These are phyloP conservation scores for Epinotia demarniana DNA, from an alignment of 2,888 invertebrate genomes.

Conservation along the genomic window DNA sequence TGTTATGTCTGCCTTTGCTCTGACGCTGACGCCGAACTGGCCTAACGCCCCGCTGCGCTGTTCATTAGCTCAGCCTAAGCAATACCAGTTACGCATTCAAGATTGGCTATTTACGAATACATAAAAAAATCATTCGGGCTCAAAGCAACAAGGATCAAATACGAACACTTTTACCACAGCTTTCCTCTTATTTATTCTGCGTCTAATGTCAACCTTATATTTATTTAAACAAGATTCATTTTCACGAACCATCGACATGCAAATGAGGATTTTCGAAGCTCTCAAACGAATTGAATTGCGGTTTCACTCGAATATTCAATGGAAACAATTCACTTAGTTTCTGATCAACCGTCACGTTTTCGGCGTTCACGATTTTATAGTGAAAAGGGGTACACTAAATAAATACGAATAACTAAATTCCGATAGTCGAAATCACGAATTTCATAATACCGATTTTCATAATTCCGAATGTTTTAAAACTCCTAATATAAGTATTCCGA, in stretches of 20 bases:
- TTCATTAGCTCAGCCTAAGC: too few relatives aligned
- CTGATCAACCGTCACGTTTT: conserved; percentile 9
- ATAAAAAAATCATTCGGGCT: conserved; percentile 12
- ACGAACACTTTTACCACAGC: background rate
- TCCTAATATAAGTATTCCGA: too few relatives aligned
- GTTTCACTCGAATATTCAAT: background rate
- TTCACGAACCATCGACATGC: background rate
- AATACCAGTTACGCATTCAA: background rate
- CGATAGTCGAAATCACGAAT: too few relatives aligned
- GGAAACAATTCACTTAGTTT: conserved; percentile 5
- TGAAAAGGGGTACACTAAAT: too few relatives aligned
- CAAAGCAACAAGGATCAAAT: background rate
- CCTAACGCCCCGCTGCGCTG: too few relatives aligned
- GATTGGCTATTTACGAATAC: background rate
- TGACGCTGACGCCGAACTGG: too few relatives aligned
- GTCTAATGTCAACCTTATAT: background rate
- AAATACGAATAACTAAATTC: too few relatives aligned
- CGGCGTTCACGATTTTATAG: background rate
- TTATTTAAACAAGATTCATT: background rate
- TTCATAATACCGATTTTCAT: too few relatives aligned
- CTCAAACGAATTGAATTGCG: background rate
- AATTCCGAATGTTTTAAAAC: too few relatives aligned
- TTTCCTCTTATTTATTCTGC: background rate
- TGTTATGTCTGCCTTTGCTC: too few relatives aligned
- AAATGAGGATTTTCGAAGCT: background rate